Evolutionary conservation across 2,113 vertebrate genomes (phyloP).

Genomic region (Dipodomys merriami): DNA sequence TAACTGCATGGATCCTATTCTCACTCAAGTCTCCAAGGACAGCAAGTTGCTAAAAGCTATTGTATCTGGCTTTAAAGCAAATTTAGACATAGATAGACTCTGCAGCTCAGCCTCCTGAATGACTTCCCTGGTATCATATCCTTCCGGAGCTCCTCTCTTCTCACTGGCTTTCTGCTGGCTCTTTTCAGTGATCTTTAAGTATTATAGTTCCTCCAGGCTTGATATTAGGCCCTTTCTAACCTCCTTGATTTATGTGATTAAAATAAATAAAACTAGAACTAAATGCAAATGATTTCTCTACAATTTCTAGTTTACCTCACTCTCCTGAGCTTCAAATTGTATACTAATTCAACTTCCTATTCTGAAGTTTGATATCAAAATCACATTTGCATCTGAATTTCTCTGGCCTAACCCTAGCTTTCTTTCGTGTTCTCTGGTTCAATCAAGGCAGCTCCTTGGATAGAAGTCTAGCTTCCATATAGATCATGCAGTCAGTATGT

Average conservation of each 20-base stretch:
- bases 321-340: conserved; percentile 21
- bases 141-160: background rate
- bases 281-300: conserved; percentile 31
- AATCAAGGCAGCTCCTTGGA: background rate
- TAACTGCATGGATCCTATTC: background rate
- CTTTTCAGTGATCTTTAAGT: background rate
- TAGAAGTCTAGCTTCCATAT: background rate
- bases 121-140: too few relatives aligned
- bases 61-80: background rate
- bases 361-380: conserved; percentile 1
- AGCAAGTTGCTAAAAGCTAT: background rate
- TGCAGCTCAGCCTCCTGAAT: too few relatives aligned
- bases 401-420: conserved; percentile 26
- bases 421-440: conserved; percentile 11
- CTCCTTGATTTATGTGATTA: background rate
- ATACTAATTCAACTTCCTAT: conserved; percentile 39
- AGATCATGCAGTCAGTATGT: background rate
- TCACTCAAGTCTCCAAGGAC: background rate
- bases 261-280: background rate
- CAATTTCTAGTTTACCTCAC: conserved; percentile 15
- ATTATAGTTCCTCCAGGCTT: background rate
- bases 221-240: background rate
- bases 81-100: background rate
- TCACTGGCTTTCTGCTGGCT: background rate
- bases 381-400: background rate